Evolutionary conservation across 2,113 vertebrate genomes (phyloP).

Genomic region (Origma solitaria): DNA sequence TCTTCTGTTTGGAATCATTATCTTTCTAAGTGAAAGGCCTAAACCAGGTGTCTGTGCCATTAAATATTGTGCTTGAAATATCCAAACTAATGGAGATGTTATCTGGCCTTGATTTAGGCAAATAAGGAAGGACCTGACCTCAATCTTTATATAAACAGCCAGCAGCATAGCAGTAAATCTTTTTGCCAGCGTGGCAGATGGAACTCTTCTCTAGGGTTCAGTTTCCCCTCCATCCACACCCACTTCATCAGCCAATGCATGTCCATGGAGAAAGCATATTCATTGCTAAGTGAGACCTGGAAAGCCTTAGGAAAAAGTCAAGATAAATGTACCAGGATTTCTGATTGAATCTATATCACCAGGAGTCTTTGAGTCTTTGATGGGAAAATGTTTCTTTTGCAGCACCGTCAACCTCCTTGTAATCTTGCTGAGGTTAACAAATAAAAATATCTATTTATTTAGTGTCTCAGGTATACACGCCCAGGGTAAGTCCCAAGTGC

Average conservation of each 20-base stretch:
- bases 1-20: neutral
- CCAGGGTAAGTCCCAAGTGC: neutral
- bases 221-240: neutral
- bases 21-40: constrained; percentile 9
- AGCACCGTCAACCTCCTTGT: neutral
- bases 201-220: neutral
- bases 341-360: neutral
- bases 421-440: neutral
- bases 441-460: neutral
- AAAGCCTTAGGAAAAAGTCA: neutral
- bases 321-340: neutral
- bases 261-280: neutral
- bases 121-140: neutral
- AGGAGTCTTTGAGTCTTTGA: neutral
- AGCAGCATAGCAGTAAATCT: neutral
- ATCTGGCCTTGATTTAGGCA: neutral
- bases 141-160: neutral
- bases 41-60: neutral
- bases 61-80: neutral
- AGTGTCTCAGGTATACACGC: neutral
- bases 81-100: neutral
- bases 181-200: neutral
- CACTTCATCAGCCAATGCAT: neutral
- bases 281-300: neutral
- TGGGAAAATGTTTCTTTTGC: neutral